A percentile compares a stretch with the other conserved stretches of the same genome.
These are phyloP conservation scores for Agrochola circellaris DNA, from an alignment of 2,888 invertebrate species.

Conservation along the genomic window DNA sequence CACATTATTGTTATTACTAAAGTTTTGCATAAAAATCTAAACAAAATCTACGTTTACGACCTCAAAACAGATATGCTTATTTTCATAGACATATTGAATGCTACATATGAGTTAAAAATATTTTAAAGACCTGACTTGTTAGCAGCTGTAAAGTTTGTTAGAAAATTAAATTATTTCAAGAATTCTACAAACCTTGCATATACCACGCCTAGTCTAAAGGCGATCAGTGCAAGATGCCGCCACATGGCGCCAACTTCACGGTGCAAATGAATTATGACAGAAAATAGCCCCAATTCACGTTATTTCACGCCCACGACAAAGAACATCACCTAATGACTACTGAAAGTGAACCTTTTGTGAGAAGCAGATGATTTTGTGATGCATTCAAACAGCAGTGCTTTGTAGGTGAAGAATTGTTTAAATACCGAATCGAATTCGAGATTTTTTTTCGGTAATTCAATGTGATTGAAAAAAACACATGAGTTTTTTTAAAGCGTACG, in stretches of 20 bases:
- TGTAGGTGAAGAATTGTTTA: slow-evolving; percentile 42
- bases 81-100: neutral
- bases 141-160: neutral
- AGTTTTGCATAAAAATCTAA: neutral
- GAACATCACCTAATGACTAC: slow-evolving; percentile 62
- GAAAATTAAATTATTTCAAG: neutral
- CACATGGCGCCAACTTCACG: slow-evolving; percentile 86
- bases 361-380: slow-evolving; percentile 47
- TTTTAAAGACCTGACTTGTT: neutral
- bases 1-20: too few species aligned
- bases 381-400: slow-evolving; percentile 42
- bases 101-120: neutral
- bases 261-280: slow-evolving; percentile 79
- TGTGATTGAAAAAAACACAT: too few species aligned
- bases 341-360: slow-evolving; percentile 57
- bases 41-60: neutral
- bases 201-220: slow-evolving; percentile 68
- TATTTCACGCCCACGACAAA: slow-evolving; percentile 79
- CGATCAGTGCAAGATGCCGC: slow-evolving; percentile 69
- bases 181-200: slow-evolving; percentile 29
- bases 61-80: neutral
- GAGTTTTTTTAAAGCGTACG: neutral
- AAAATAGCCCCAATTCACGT: slow-evolving; percentile 70
- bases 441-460: slow-evolving; percentile 16
- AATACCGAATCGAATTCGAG: slow-evolving; percentile 49